Conservation (phyloP, 2,888 invertebrate species). For the Sphaerophoria taeniata region DNA sequence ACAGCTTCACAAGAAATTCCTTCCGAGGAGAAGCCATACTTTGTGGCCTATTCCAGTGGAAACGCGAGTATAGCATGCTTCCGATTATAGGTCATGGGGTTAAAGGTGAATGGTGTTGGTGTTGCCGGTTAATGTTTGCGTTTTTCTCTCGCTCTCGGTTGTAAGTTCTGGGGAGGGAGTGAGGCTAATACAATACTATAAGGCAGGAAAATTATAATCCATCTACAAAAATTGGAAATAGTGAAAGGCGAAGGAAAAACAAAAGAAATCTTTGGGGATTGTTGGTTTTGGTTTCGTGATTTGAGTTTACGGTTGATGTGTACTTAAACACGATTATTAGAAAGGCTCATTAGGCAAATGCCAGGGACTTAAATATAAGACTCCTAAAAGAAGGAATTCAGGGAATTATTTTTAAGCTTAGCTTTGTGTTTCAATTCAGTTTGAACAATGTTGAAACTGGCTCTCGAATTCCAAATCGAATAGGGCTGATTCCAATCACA, state of each 20-base stretch:
- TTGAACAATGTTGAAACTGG: no score
- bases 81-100: constrained; percentile 71
- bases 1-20: constrained; percentile 57
- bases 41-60: constrained; percentile 57
- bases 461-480: neutral
- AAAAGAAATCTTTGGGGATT: neutral
- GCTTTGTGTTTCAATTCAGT: no score
- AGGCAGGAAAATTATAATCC: constrained; percentile 32
- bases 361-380: no score
- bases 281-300: constrained; percentile 10
- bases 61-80: constrained; percentile 53
- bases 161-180: neutral
- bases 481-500: no score
- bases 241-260: constrained; percentile 10
- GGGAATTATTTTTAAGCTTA: no score
- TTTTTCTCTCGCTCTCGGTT: constrained; percentile 33
- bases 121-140: constrained; percentile 42
- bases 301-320: neutral
- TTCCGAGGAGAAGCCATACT: constrained; percentile 65
- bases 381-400: no score
- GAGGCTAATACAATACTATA: neutral
- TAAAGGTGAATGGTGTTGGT: constrained; percentile 54
- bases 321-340: constrained; percentile 7
- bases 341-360: constrained; percentile 8
- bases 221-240: constrained; percentile 39